Conservation (phyloP, 2,888 invertebrate genomes). For the Caenorhabditis sp. region DNA sequence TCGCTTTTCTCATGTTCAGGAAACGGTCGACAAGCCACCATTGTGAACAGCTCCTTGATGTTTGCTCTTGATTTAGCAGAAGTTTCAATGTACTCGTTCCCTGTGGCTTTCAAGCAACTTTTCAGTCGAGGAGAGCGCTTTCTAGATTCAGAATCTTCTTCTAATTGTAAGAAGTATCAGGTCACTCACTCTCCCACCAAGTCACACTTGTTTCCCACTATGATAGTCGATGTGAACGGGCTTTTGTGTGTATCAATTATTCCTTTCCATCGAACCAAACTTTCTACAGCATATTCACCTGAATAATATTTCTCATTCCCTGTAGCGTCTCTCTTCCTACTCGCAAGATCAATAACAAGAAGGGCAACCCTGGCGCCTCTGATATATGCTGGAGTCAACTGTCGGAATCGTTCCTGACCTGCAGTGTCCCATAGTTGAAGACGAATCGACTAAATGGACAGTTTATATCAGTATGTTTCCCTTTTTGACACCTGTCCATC, state of each 20-base stretch:
- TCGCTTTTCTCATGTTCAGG: conserved; percentile 53
- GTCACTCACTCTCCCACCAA: conserved; percentile 49
- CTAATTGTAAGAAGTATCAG: not conserved
- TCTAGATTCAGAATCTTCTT: conserved; percentile 14
- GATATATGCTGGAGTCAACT: conserved; percentile 70
- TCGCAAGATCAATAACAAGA: conserved; percentile 69
- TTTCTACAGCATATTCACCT: conserved; percentile 60
- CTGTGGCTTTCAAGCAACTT: conserved; percentile 50
- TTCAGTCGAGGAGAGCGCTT: conserved; percentile 32
- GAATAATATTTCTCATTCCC: conserved; percentile 6
- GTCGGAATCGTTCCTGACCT: conserved; percentile 73
- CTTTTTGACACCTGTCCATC: conserved; percentile 60
- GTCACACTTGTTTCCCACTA: conserved; percentile 70
- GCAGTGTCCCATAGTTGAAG: conserved; percentile 74
- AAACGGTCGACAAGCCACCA: conserved; percentile 57
- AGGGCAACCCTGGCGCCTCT: conserved; percentile 69
- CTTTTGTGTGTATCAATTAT: conserved; percentile 65
- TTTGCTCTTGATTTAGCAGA: conserved; percentile 77
- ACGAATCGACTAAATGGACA: conserved; percentile 62
- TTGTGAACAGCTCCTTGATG: conserved; percentile 70
- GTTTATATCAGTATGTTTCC: not conserved
- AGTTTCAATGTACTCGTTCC: conserved; percentile 69
- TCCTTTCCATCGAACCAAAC: conserved; percentile 64
- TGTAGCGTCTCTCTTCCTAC: conserved; percentile 21
- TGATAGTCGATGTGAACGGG: conserved; percentile 57